Percentiles rank a stretch among this genome's conserved stretches.
phyloP scores from a whole-genome alignment of 2,888 invertebrate species.

The Dolichopus griseipennis region DNA sequence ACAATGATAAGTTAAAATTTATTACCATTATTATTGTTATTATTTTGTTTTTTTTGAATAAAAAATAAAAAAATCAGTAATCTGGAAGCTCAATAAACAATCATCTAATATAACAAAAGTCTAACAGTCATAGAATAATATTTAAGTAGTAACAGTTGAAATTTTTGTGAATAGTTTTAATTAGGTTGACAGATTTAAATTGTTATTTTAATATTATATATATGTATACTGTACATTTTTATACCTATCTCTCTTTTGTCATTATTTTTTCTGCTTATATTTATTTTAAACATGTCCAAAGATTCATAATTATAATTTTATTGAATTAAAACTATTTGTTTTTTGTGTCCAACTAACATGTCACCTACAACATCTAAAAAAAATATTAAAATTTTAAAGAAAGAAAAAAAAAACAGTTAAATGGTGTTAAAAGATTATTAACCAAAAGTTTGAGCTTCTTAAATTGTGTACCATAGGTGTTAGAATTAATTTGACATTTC shows the following conservation, averaged over 20 bases:
- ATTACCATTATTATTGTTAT: neutral
- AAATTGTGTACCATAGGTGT: no score
- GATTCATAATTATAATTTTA: constrained; percentile 6
- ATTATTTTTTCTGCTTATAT: neutral
- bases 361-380: neutral
- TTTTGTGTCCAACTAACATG: neutral
- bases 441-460: no score
- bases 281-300: neutral
- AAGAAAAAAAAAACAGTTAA: neutral
- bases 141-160: neutral
- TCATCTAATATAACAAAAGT: neutral
- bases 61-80: neutral
- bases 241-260: neutral
- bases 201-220: neutral
- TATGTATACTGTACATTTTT: neutral
- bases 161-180: constrained; percentile 1
- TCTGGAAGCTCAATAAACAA: constrained; percentile 1
- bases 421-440: neutral
- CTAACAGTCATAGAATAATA: neutral
- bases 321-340: neutral
- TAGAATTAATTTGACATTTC: no score
- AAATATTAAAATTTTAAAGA: neutral
- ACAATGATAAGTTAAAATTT: neutral
- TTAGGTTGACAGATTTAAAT: constrained; percentile 2
- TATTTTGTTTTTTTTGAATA: no score